phyloP scores from a whole-genome alignment of 37 sponge, comb jelly and placozoan genomes.

The Diacarnus erythraeanus region DNA sequence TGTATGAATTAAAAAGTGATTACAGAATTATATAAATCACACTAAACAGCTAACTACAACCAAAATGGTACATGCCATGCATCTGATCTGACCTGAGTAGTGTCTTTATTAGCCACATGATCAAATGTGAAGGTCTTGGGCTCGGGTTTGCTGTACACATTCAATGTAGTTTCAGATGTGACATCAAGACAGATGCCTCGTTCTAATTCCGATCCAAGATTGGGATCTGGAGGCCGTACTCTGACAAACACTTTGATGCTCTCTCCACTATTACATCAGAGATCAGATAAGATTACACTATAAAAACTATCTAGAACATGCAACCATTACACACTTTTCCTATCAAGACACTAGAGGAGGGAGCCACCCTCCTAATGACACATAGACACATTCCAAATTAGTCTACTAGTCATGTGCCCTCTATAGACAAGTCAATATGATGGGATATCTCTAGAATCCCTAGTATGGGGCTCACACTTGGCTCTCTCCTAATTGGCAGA shows the following conservation, averaged over 20 bases:
- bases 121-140: constrained; percentile 80
- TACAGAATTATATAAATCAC: neutral
- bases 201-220: constrained; percentile 34
- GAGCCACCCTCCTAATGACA: too few relatives aligned
- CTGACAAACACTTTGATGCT: constrained; percentile 80
- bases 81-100: constrained; percentile 64
- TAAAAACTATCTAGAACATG: too few relatives aligned
- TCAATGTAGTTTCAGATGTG: constrained; percentile 34
- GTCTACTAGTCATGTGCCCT: too few relatives aligned
- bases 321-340: too few relatives aligned
- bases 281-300: too few relatives aligned
- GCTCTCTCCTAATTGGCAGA: too few relatives aligned
- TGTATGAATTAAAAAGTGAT: neutral
- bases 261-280: constrained; percentile 72
- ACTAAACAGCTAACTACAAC: neutral
- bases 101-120: constrained; percentile 63
- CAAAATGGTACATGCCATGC: neutral
- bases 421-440: too few relatives aligned
- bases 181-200: constrained; percentile 42
- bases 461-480: too few relatives aligned
- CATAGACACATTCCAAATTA: too few relatives aligned
- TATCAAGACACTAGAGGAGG: too few relatives aligned
- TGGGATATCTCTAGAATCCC: too few relatives aligned
- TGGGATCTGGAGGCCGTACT: constrained; percentile 67
- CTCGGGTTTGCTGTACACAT: constrained; percentile 60